Base-by-base conservation (phyloP, 2,113 vertebrate genomes). In the Myrmecophaga tridactyla region DNA sequence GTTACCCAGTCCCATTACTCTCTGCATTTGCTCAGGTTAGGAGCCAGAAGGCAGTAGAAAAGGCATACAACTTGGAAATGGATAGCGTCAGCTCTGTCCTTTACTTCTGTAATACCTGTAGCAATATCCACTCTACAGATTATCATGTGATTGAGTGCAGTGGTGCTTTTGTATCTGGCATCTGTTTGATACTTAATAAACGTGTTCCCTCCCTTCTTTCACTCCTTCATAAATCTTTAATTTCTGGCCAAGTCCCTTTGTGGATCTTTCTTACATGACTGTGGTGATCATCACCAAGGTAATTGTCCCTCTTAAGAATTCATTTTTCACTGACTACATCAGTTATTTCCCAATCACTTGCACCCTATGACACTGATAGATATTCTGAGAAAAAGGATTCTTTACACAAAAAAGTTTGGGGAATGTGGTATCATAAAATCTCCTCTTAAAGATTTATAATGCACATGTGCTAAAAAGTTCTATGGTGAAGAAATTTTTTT, bases 321-420 rank as follows among this genome's bases (percentile, higher is more conserved):
- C 39, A 53, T 51, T 91, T 73, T 86, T 95, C 76, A 81, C 46
- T 81, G 39, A 43, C 34, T 89, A 0, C 95, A 14, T 65, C 2
- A 94, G 12, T n/a, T 85, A 85, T 92, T 95, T 96, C 39, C 53
- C 29, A 62, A 39, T 69, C 41, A 75, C 27, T 90, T 95, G 25
- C 1, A 86, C 77, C 25, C 34, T 73, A 25, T 88, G 18, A 80
- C 34, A 85, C 88, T 76, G 81, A 81, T 70, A 75, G 80, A 75
- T 84, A 13, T 78, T 89, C 58, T 84, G 14, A 75, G 14, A 80
- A 83, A 86, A 93, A 81, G 6, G 17, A 39, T 80, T 34, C 84
- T 89, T 83, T 93, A 20, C 43, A 89, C n/a, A 93, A 92, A 89
- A 84, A 89, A 8, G 6, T 92, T 84, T 62, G 25, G 83, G 82